These are phyloP conservation scores for Scalopus aquaticus DNA, from an alignment of 2,113 vertebrate genomes.

Conservation along the genomic window DNA sequence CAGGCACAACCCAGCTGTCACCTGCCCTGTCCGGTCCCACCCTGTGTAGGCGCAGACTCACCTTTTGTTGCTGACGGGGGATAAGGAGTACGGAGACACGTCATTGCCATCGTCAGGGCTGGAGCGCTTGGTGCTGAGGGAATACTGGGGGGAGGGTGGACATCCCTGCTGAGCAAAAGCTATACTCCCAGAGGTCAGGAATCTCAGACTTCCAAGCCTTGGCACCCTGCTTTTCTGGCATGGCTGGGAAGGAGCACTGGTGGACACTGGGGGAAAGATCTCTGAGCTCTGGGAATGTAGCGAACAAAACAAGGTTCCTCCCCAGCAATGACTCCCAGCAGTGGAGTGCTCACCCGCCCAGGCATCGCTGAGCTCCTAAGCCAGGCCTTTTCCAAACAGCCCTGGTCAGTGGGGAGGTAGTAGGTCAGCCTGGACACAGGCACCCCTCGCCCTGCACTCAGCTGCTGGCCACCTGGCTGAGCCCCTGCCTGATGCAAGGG, in stretches of 20 bases:
- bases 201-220: not conserved
- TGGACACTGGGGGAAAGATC: fast-evolving
- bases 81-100: conserved; percentile 97
- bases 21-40: fast-evolving
- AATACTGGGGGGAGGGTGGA: conserved; percentile 87
- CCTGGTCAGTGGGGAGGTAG: not conserved
- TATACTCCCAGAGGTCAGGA: not conserved
- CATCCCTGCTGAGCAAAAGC: too few relatives aligned
- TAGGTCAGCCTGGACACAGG: not conserved
- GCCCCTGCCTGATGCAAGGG: not conserved
- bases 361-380: not conserved
- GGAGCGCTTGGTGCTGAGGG: conserved; percentile 94
- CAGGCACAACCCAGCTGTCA: not conserved
- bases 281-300: not conserved
- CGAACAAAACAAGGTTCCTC: not conserved
- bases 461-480: not conserved
- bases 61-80: conserved; percentile 99
- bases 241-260: fast-evolving
- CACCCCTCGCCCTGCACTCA: not conserved
- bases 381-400: not conserved
- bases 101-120: conserved; percentile 96
- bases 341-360: too few relatives aligned
- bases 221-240: not conserved
- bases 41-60: conserved; percentile 17
- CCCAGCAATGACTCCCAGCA: not conserved